Evolutionary conservation across 2,888 invertebrate species (phyloP).

Genomic region (Cheiracanthium punctorium): DNA sequence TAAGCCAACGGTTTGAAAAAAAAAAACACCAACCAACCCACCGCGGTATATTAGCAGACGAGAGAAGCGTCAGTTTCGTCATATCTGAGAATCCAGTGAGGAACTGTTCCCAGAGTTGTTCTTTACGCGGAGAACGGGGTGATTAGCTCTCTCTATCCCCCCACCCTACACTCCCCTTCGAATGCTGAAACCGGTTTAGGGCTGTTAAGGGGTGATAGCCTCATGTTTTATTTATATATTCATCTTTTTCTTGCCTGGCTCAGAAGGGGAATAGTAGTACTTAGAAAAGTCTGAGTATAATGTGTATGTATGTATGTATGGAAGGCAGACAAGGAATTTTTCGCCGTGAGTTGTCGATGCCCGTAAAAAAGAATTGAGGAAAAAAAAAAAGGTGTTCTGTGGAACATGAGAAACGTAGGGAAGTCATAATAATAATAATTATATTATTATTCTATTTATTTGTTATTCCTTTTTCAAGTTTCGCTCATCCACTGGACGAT

Average conservation of each 20-base stretch:
- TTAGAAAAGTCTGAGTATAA: conserved; percentile 2
- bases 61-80: conserved; percentile 29
- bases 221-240: conserved; percentile 64
- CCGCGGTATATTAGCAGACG: background rate
- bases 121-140: conserved; percentile 35
- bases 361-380: too few species aligned
- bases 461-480: too few species aligned
- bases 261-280: background rate
- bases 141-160: conserved; percentile 35
- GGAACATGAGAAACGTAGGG: too few species aligned
- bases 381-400: too few species aligned
- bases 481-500: too few species aligned
- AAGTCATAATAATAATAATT: too few species aligned
- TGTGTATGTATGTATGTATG: conserved; percentile 1
- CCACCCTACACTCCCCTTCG: conserved; percentile 37
- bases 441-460: too few species aligned
- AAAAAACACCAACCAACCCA: background rate
- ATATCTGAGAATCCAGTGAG: conserved; percentile 58
- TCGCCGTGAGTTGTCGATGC: too few species aligned
- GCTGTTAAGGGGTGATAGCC: conserved; percentile 68
- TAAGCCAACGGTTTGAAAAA: background rate
- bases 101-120: conserved; percentile 56
- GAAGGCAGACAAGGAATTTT: background rate
- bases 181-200: conserved; percentile 59
- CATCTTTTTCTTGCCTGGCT: background rate